Evolutionary conservation across 2,888 invertebrate genomes (phyloP), one percentile per base, ranked within the genome.

Genomic region (Drosophila fungiperda): DNA sequence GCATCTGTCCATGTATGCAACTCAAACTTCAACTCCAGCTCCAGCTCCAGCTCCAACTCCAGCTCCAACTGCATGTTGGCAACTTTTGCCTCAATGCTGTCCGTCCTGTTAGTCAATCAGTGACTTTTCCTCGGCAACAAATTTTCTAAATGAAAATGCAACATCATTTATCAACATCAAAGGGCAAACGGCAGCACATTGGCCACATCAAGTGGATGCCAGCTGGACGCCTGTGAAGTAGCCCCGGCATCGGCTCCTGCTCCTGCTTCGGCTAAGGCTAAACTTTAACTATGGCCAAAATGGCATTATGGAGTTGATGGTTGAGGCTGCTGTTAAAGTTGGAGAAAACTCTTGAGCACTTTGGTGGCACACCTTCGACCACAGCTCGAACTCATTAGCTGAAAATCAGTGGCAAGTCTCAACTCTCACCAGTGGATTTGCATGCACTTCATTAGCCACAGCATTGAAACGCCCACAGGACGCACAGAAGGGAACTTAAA

Each of bases 131-230:
- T 88, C 80, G 70, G 78, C 83, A 87, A 79, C 86, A 86, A 86
- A 89, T 89, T 89, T 80, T 78, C 76, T 63, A 86, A 87, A 89
- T 87, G 89, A 87, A 87, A 87, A 89, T 87, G 89, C 89, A 85
- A 82, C 88, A 87, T 87, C 87, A 87, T 89, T 87, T 87, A 87
- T 87, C 87, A 87, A 82, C 83, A 89, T 87, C 87, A 88, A 61
- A 52, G 40, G 40, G 68, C 78, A 76, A 82, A 78, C 78, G 70
- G 85, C 83, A 87, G 87, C 87, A 82, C 76, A 84, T 82, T 80
- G 87, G 78, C 76, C 69, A 53, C 83, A 76, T 78, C 78, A 73
- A 76, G 70, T 80, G 76, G 80, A 66, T 79, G 82, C 80, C 62
- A 26, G 54, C 33, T 73, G 45, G 61, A 61, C 64, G 54, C 61